A percentile compares a stretch with the other conserved stretches of the same genome.
Evolutionary conservation across 1,140 invertebrate species (phyloP).

Genomic region (Hetaerina americana): DNA sequence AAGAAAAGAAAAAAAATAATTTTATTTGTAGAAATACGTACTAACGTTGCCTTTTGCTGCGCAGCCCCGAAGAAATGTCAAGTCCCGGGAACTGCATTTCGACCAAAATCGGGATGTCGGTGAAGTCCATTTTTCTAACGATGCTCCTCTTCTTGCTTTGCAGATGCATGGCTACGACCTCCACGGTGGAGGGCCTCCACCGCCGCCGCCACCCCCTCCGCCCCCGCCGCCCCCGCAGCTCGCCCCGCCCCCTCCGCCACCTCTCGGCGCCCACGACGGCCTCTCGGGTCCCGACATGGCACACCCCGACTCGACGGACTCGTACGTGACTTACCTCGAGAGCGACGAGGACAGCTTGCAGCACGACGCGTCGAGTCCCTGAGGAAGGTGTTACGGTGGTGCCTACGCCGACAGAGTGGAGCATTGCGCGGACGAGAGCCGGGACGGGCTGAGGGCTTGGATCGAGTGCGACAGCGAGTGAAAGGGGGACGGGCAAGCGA

Average conservation of each 20-base stretch:
- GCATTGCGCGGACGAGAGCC: neutral
- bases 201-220: constrained; percentile 26
- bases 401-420: too few relatives aligned
- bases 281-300: constrained; percentile 32
- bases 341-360: constrained; percentile 60
- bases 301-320: constrained; percentile 71
- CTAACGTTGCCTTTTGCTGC: too few relatives aligned
- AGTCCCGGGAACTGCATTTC: too few relatives aligned
- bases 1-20: too few relatives aligned
- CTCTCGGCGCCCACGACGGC: constrained; percentile 23
- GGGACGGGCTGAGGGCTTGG: neutral
- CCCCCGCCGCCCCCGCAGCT: constrained; percentile 21
- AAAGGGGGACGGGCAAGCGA: neutral
- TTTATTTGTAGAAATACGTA: too few relatives aligned
- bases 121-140: too few relatives aligned
- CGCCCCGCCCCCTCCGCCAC: constrained; percentile 22
- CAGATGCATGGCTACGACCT: constrained; percentile 85
- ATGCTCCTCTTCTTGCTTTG: constrained; percentile 19
- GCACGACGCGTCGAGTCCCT: constrained; percentile 46
- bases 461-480: neutral
- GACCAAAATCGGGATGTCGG: too few relatives aligned
- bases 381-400: constrained; percentile 20
- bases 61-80: too few relatives aligned
- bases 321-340: constrained; percentile 79
- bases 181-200: constrained; percentile 35